These are phyloP conservation scores for Drosophila nigricruria DNA, from an alignment of 2,888 invertebrate genomes.

Conservation along the genomic window DNA sequence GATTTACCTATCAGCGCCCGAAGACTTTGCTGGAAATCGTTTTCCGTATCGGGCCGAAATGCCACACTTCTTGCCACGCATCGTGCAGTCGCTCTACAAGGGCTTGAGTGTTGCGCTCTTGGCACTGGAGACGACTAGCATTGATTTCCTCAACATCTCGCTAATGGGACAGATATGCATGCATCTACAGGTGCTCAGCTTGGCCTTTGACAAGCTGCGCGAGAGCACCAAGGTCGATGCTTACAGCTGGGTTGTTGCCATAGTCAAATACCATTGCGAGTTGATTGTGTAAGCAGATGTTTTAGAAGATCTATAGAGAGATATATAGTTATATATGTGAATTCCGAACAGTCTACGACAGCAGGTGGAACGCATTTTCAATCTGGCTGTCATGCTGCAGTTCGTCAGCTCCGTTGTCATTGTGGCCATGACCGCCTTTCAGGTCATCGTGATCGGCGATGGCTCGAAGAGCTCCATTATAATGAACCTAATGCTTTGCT, in stretches of 20 bases:
- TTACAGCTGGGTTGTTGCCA: conserved; percentile 48
- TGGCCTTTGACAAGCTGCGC: conserved; percentile 67
- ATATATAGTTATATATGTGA: background rate
- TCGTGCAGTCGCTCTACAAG: conserved; percentile 64
- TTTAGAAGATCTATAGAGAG: background rate
- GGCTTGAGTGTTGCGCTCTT: conserved; percentile 52
- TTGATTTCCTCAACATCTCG: conserved; percentile 74
- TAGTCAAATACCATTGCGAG: conserved; percentile 66
- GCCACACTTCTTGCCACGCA: conserved; percentile 59
- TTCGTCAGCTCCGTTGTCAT: conserved; percentile 72
- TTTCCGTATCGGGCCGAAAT: conserved; percentile 72
- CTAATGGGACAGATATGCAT: conserved; percentile 77
- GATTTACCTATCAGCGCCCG: conserved; percentile 53
- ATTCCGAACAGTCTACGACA: conserved; percentile 58
- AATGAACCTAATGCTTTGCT: conserved; percentile 71
- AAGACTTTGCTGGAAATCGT: conserved; percentile 53
- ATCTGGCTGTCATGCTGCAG: conserved; percentile 68
- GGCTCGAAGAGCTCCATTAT: conserved; percentile 57
- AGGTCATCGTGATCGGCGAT: conserved; percentile 60
- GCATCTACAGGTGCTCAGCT: conserved; percentile 72
- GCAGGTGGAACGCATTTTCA: conserved; percentile 66
- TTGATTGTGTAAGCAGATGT: conserved; percentile 56
- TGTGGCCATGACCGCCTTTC: conserved; percentile 74
- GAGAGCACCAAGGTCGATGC: conserved; percentile 14
- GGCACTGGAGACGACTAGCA: conserved; percentile 63